Conservation (phyloP, 1,140 invertebrate genomes). For the Drosophila murphyi region DNA sequence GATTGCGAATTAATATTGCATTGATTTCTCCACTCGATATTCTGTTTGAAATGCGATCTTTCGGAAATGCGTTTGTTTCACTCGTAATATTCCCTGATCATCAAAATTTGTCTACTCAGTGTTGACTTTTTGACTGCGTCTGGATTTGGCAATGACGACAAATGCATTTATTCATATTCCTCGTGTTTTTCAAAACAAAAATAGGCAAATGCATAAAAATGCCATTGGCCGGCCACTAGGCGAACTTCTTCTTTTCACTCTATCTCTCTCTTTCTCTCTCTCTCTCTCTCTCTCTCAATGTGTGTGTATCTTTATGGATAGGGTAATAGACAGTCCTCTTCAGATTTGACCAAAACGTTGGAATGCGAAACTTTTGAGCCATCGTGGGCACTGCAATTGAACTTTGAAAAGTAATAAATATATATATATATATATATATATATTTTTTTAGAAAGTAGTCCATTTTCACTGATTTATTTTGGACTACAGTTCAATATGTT, state of each 20-base stretch:
- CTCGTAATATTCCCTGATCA: background rate
- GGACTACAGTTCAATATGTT: background rate
- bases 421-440: background rate
- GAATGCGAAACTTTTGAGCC: constrained; percentile 17
- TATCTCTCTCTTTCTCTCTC: background rate
- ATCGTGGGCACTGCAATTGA: constrained; percentile 37
- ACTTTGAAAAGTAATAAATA: constrained; percentile 16
- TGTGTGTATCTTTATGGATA: constrained; percentile 11
- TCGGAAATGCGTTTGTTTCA: background rate
- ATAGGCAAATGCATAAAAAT: constrained; percentile 53
- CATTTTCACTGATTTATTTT: constrained; percentile 16
- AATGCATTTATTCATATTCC: constrained; percentile 45
- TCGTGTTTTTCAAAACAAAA: constrained; percentile 41
- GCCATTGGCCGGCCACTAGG: constrained; percentile 43
- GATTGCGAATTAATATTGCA: too few relatives aligned
- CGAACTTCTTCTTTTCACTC: constrained; percentile 42
- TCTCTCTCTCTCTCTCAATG: background rate
- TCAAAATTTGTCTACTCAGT: constrained; percentile 14
- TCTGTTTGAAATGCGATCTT: too few relatives aligned
- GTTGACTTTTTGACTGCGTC: constrained; percentile 44
- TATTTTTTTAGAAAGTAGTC: constrained; percentile 21
- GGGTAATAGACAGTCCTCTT: constrained; percentile 35
- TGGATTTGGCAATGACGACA: constrained; percentile 53
- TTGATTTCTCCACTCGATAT: too few relatives aligned
- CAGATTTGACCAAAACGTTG: constrained; percentile 18